Evolutionary conservation across 2,888 invertebrate species (phyloP), one percentile per base, ranked within the genome.

Genomic region (Netelia melanura): DNA sequence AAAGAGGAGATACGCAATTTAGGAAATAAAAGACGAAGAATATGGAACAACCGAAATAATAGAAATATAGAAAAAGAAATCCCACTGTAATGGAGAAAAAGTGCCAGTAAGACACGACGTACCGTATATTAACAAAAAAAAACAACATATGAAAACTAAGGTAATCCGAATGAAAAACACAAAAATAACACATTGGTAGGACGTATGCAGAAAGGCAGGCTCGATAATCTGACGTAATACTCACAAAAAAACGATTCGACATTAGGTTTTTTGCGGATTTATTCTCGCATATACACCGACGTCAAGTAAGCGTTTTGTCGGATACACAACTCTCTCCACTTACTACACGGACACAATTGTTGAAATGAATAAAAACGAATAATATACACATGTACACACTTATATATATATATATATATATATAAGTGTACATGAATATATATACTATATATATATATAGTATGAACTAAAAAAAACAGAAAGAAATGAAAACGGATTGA

Each of bases 121-220:
- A 76, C 52, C 68, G 21, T 67, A 80, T 64, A 56, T 43, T 54
- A 43, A 76, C 56, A 70, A 56, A 43, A 54, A 77, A 21, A 21
- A 21, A 21, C 21, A 21, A 21, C 21, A 10, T 71, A 79, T 64
- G 56, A 30, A 14, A 38, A 61, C 48, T 56, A 23, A n/a, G 54
- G 23, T 70, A 72, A 78, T 71, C 85, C 58, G 62, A 64, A 84
- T 62, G 82, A 86, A 86, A 84, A 82, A 30, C 91, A 90, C 85
- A 64, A 82, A 56, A 77, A 62, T 62, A 48, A 70, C 56, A 67
- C 71, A 62, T 75, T 79, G 38, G 76, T 86, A 76, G 80, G 44
- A 38, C 56, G 84, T 78, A 77, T 52, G 64, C 30, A 44, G 68
- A 54, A 77, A 68, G 17, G 48, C 77, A 70, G 74, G 81, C 72